Conservation (phyloP, 2,888 invertebrate species). For the Amitus sp. region DNA sequence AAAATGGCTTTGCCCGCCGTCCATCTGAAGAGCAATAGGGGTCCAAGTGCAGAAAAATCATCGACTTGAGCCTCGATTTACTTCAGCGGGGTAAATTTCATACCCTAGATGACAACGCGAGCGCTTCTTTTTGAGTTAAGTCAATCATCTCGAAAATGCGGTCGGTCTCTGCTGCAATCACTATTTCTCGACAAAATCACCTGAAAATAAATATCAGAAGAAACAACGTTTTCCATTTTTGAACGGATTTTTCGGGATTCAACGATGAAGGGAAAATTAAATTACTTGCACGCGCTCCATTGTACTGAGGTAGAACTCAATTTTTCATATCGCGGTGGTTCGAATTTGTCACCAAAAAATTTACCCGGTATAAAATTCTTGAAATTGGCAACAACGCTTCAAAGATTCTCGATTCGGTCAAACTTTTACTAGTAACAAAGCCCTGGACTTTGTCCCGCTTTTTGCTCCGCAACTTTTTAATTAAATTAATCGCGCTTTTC, state of each 20-base stretch:
- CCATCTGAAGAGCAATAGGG: no score
- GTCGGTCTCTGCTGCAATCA: no score
- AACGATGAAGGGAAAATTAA: slow-evolving; percentile 20
- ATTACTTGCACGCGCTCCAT: slow-evolving; percentile 24
- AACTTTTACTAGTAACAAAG: background rate
- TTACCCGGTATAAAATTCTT: slow-evolving; percentile 18
- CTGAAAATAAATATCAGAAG: background rate
- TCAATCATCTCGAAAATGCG: slow-evolving; percentile 80
- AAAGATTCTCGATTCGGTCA: slow-evolving; percentile 5
- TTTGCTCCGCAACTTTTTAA: background rate
- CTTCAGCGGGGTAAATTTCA: no score
- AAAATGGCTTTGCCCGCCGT: no score
- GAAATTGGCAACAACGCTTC: slow-evolving; percentile 19
- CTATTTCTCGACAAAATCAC: slow-evolving; percentile 43
- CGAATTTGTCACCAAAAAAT: slow-evolving; percentile 28
- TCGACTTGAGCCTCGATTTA: no score
- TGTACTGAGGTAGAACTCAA: no score
- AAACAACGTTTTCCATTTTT: background rate
- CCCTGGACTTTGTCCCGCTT: background rate
- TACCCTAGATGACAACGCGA: no score
- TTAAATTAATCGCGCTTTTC: background rate
- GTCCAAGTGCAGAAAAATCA: no score
- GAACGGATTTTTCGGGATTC: background rate
- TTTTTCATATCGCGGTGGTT: no score
- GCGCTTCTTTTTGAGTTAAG: no score